Percentiles rank a stretch among this genome's conserved stretches.
These are phyloP conservation scores for Parascotia fuliginaria DNA, from an alignment of 2,888 invertebrate species.

Conservation along the genomic window DNA sequence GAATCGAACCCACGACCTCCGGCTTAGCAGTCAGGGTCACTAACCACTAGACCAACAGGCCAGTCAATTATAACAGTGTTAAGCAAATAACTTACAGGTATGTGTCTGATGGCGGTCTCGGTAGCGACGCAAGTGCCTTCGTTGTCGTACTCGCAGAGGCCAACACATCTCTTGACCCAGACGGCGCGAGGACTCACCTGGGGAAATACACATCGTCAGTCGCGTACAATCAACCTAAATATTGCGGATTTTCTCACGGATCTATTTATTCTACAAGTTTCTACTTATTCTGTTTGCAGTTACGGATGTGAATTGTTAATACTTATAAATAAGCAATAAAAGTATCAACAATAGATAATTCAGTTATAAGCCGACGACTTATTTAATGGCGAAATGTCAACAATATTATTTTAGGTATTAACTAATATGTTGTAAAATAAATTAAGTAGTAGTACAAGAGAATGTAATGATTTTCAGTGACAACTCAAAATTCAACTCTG, in stretches of 20 bases:
- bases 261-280: slow-evolving; percentile 34
- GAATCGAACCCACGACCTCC: too few relatives aligned
- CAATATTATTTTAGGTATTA: background rate
- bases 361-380: slow-evolving; percentile 2
- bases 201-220: slow-evolving; percentile 60
- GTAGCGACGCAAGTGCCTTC: slow-evolving; percentile 67
- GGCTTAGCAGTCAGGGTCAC: too few relatives aligned
- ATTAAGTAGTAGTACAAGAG: too few relatives aligned
- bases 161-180: slow-evolving; percentile 79
- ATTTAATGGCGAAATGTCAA: slow-evolving; percentile 22
- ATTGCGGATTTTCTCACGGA: slow-evolving; percentile 70
- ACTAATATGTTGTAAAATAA: slow-evolving; percentile 2
- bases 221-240: slow-evolving; percentile 36
- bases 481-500: background rate
- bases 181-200: slow-evolving; percentile 76
- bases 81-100: slow-evolving; percentile 66
- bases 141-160: slow-evolving; percentile 70
- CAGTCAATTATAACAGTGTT: background rate
- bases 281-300: slow-evolving; percentile 26
- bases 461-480: slow-evolving; percentile 24
- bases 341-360: too few relatives aligned
- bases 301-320: slow-evolving; percentile 46
- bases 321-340: slow-evolving; percentile 28
- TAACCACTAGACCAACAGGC: too few relatives aligned
- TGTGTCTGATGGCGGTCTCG: slow-evolving; percentile 56